Conservation (phyloP, 1,140 invertebrate species). For the Drosophila eugracilis region DNA sequence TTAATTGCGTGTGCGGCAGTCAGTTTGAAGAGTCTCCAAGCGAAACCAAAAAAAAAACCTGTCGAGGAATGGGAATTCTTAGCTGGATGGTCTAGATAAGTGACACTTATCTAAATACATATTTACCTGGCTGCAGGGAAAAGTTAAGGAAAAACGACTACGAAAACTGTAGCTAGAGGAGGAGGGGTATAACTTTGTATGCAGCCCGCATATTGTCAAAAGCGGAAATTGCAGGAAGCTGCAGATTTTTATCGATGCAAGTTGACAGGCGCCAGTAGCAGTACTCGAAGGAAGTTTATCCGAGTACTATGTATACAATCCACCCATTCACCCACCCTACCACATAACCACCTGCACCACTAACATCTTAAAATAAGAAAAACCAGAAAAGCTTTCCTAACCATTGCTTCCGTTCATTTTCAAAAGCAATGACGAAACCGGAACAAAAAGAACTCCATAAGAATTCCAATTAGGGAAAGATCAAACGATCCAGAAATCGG, state of each 20-base stretch:
- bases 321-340: too few relatives aligned
- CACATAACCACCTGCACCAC: conserved; percentile 25
- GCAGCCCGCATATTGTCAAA: conserved; percentile 63
- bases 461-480: conserved; percentile 49
- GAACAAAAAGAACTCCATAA: conserved; percentile 33
- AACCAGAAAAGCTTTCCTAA: conserved; percentile 39
- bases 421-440: conserved; percentile 55
- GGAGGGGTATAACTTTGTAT: conserved; percentile 32
- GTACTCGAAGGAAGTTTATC: conserved; percentile 52
- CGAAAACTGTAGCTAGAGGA: conserved; percentile 1
- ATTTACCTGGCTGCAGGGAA: conserved; percentile 50
- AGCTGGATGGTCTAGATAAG: conserved; percentile 52
- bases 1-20: conserved; percentile 78
- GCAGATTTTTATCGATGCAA: conserved; percentile 66
- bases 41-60: conserved; percentile 1
- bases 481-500: conserved; percentile 45
- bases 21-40: conserved; percentile 55
- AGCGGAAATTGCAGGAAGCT: conserved; percentile 51
- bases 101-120: conserved; percentile 80
- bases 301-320: conserved; percentile 15
- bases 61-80: conserved; percentile 33
- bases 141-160: neutral
- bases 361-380: conserved; percentile 4
- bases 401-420: conserved; percentile 51
- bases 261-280: conserved; percentile 68